Evolutionary conservation across 2,113 vertebrate species (phyloP), one percentile per base, ranked within the genome.

Genomic region (Nyctibius bracteatus): DNA sequence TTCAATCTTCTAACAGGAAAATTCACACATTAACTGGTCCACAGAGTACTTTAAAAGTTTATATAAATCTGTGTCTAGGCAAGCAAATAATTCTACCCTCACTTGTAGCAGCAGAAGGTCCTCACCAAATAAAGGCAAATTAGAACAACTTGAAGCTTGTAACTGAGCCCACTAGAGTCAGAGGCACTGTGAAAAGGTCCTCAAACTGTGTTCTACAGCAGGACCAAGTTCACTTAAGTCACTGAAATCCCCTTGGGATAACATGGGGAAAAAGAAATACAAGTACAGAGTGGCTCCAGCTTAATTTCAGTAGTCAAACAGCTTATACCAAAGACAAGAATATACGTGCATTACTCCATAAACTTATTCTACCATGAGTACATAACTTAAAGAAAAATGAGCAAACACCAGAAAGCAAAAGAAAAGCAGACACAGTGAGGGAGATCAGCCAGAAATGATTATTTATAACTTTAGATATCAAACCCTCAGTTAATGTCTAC

Each of bases 21-120:
- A 93, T 20, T 58, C n/a, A 91, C 73, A 87, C 74, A 85, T 85
- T 70, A 55, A 35, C 90, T 75, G 58, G 43, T 67, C 87, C 71
- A 55, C 63, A 81, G 90, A 93, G 73, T 31, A 77, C 43, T 92
- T 88, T 39, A 86, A 58, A 80, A 95, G 70, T 92, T 83, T 75
- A 51, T 65, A 21, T 54, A 83, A 68, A 80, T 88, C 75, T 65
- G 14, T 61, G 90, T n/a, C 79, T 80, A 72, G n/a, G 73, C 73
- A 84, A 80, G 35, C 75, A 58, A 91, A 43, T 91, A 16, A 65
- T 65, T 84, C 52, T 65, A n/a, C 44, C 41, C 65, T 92, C 35
- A 27, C 28, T 30, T 1, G 8, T 10, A 57, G 65, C 46, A 58
- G 52, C 59, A 90, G 68, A 9, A 92, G 55, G 41, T 51, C 54